phyloP scores from a whole-genome alignment of 2,888 invertebrate genomes.

The Phrixothrix hirtus region DNA sequence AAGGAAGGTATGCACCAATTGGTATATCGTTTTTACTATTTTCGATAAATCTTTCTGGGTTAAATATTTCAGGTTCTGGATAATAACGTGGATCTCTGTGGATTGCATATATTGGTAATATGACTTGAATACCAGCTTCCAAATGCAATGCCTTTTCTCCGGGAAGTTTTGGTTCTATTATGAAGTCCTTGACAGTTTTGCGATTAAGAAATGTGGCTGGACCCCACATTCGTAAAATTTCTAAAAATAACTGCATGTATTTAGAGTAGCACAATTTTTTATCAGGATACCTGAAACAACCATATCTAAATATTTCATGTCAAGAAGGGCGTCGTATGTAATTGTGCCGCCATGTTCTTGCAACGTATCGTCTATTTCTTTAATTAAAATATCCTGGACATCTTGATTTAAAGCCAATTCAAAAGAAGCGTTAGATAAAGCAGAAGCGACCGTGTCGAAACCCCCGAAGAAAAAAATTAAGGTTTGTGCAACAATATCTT shows the following conservation, averaged over 20 bases:
- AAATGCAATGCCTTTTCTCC: no score
- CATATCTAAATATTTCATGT: no score
- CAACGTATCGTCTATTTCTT: no score
- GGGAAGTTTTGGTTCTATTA: no score
- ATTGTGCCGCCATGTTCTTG: no score
- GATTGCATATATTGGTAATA: no score
- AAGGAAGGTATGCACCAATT: background rate
- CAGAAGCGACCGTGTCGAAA: conserved; percentile 57
- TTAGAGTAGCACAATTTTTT: conserved; percentile 43
- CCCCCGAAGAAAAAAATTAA: conserved; percentile 60
- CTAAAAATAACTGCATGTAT: conserved; percentile 51
- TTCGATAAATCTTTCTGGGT: conserved; percentile 1
- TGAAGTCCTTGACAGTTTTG: no score
- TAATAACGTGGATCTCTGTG: conserved; percentile 2
- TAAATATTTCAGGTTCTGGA: background rate
- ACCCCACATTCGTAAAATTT: no score
- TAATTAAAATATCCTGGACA: conserved; percentile 61
- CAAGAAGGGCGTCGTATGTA: no score
- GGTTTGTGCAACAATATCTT: conserved; percentile 64
- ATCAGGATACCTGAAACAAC: no score
- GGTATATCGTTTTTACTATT: background rate
- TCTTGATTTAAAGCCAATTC: conserved; percentile 65
- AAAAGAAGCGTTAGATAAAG: conserved; percentile 59
- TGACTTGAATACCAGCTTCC: no score
- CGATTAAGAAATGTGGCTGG: conserved; percentile 1